These are phyloP conservation scores for Monopterus albus DNA, from an alignment of 2,113 vertebrate genomes.

Conservation along the genomic window DNA sequence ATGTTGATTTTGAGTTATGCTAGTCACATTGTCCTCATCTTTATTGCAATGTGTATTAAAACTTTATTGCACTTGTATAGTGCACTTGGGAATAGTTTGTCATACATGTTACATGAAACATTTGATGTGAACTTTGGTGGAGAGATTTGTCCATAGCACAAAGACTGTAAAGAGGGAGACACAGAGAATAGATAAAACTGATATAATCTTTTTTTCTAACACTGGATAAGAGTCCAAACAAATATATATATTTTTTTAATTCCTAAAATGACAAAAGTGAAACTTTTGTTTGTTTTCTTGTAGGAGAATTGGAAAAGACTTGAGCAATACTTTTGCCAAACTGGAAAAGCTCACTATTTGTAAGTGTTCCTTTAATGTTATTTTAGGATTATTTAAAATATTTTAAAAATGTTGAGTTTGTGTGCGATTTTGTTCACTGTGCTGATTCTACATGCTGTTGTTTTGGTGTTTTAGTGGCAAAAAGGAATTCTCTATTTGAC, in stretches of 20 bases:
- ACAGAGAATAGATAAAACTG: neutral
- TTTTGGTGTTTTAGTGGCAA: slow-evolving; percentile 86
- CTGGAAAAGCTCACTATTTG: slow-evolving; percentile 94
- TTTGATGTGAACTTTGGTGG: neutral
- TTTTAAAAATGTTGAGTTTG: neutral
- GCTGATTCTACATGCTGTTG: neutral
- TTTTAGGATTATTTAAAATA: neutral
- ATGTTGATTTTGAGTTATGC: slow-evolving; percentile 1
- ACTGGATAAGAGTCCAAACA: neutral
- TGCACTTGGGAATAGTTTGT: too few relatives aligned
- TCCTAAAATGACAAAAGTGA: neutral
- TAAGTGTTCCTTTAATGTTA: slow-evolving; percentile 76
- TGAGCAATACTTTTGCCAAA: slow-evolving; percentile 95
- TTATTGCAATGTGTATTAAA: neutral
- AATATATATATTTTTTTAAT: too few relatives aligned
- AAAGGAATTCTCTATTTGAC: slow-evolving; percentile 93
- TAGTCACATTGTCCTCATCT: neutral
- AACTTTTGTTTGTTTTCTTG: slow-evolving; percentile 11
- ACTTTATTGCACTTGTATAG: neutral
- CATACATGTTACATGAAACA: too few relatives aligned
- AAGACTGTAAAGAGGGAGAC: neutral
- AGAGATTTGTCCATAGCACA: neutral
- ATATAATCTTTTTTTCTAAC: neutral
- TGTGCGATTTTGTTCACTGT: neutral
- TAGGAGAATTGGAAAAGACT: slow-evolving; percentile 94